A percentile compares a stretch with the other conserved stretches of the same genome.
phyloP scores from a whole-genome alignment of 2,888 invertebrate species.

The Loripinus fragilis region DNA sequence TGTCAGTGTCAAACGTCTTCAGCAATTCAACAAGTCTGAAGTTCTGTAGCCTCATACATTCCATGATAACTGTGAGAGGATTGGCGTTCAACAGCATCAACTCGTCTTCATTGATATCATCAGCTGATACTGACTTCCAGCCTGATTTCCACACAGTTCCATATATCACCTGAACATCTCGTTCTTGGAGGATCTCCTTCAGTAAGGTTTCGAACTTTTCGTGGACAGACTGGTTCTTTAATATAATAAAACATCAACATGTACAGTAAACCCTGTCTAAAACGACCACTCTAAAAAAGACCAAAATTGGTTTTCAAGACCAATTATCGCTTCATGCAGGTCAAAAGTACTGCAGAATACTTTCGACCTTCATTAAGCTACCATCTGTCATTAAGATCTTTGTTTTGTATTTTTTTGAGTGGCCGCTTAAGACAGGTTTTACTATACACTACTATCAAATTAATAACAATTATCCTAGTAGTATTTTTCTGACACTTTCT shows the following conservation, averaged over 20 bases:
- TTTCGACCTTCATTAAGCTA: too few species aligned
- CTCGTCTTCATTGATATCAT: constrained; percentile 52
- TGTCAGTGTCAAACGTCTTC: constrained; percentile 55
- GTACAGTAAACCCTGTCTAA: too few species aligned
- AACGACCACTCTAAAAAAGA: too few species aligned
- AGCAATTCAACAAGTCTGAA: constrained; percentile 61
- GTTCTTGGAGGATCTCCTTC: constrained; percentile 39
- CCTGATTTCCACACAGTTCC: constrained; percentile 55
- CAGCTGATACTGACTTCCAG: constrained; percentile 30
- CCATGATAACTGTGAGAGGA: constrained; percentile 64
- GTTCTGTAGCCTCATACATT: constrained; percentile 64
- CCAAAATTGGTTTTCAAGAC: too few species aligned
- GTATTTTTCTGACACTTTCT: too few species aligned
- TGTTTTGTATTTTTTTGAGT: too few species aligned
- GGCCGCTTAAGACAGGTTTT: too few species aligned
- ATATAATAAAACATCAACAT: background rate
- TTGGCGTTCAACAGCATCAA: constrained; percentile 47
- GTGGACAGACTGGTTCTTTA: constrained; percentile 49
- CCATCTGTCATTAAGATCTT: too few species aligned
- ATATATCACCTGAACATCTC: constrained; percentile 53
- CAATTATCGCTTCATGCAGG: too few species aligned
- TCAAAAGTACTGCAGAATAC: too few species aligned
- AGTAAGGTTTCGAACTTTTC: constrained; percentile 54
- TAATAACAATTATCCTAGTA: too few species aligned
- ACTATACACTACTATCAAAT: too few species aligned